Conservation (phyloP, 2,888 invertebrate genomes). For the Scotopteryx bipunctaria region DNA sequence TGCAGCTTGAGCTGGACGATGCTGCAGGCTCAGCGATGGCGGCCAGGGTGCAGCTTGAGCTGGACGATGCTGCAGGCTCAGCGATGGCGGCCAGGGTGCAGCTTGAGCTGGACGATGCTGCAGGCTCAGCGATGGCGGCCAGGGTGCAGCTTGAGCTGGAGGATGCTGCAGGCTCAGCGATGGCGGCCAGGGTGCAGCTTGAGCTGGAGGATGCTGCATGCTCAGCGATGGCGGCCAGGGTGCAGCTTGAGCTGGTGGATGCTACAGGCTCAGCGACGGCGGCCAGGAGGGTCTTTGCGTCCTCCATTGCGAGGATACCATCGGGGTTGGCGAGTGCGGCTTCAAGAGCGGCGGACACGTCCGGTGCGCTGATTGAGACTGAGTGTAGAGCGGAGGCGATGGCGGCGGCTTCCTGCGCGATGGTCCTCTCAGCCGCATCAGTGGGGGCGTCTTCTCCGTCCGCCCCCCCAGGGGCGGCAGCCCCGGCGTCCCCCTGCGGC, state of each 20-base stretch:
- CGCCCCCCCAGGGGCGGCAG: background rate
- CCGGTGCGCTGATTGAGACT: too few species aligned
- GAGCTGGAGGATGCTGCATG: slow-evolving; percentile 83
- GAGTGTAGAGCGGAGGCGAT: background rate
- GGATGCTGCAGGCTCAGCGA: too few species aligned
- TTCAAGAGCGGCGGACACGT: background rate
- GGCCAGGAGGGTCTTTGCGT: background rate
- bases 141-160: too few species aligned
- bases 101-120: too few species aligned
- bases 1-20: too few species aligned
- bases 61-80: too few species aligned
- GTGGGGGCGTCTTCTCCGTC: too few species aligned
- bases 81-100: too few species aligned
- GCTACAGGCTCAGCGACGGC: slow-evolving; percentile 49
- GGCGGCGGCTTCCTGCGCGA: background rate
- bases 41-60: too few species aligned
- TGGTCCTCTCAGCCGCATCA: background rate
- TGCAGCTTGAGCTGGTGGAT: slow-evolving; percentile 82
- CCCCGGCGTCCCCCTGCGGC: background rate
- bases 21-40: too few species aligned
- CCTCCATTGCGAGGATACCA: background rate
- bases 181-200: too few species aligned
- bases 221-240: background rate
- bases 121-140: too few species aligned
- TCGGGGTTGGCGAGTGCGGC: background rate